Evolutionary conservation across 2,797 vertebrate species (phyloP), one percentile per base, ranked within the genome.

Genomic region (Neomorphus geoffroyi): DNA sequence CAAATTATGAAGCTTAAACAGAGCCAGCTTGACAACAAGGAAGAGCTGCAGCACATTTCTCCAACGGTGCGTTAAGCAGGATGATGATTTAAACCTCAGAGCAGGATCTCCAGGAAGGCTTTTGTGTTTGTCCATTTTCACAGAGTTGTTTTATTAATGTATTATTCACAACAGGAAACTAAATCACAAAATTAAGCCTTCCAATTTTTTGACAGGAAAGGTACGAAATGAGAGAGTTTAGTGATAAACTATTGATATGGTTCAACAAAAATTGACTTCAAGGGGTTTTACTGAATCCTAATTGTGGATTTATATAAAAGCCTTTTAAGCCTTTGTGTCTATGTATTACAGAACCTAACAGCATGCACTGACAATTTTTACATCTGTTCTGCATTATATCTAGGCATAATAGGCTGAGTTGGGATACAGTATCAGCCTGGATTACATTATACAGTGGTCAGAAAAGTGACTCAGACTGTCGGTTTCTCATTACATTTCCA

Each of bases 191-290:
- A 95, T 64, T 82, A 88, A 94, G 82, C 54, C 32, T 90, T 79
- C n/a, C 61, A 10, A 24, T 88, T 95, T 67, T 94, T 58, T 77
- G 74, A 88, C 54, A 88, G 45, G 65, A 66, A 65, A 77, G 24
- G 32, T 33, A 73, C 2, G 57, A 78, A 92, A 69, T 17, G 54
- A 90, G 35, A 79, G 57, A 70, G 67, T 45, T 87, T 48, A 62
- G 66, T 41, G 77, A 86, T 91, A 78, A 93, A 86, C 77, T 91
- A 89, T 66, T 87, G 93, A 93, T 94, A 89, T 0, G 26, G 66
- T 92, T 95, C 62, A 88, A 84, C 35, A 94, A 78, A 79, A 92
- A 93, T 78, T 83, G 78, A 91, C 91, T 96, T 93, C 66, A 75
- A 95, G 81, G 46, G 57, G 33, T 73, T 94, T 90, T 85, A 89